Percentiles rank a stretch among this genome's conserved stretches.
Evolutionary conservation across 2,888 invertebrate genomes (phyloP).

Genomic region (Sepioteuthis lessoniana): DNA sequence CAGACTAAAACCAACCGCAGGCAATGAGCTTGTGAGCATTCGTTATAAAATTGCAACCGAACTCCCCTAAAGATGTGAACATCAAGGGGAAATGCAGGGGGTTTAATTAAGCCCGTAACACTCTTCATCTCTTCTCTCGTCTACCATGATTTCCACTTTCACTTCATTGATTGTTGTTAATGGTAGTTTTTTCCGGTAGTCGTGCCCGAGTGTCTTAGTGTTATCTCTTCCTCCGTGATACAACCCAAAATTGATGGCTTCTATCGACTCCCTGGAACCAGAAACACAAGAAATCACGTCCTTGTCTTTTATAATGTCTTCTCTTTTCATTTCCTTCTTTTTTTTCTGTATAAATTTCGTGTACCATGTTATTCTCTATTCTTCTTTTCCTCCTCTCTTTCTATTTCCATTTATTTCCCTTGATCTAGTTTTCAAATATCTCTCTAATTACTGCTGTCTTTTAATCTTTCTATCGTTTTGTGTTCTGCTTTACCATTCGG

Average conservation of each 20-base stretch:
- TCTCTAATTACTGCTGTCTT: no score
- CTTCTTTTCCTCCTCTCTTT: no score
- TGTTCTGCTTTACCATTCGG: no score
- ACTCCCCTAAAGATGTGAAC: conserved; percentile 15
- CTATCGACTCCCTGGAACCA: not conserved
- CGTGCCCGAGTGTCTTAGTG: not conserved
- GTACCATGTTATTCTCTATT: no score
- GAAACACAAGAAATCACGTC: not conserved
- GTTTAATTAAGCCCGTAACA: not conserved
- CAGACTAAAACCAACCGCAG: not conserved
- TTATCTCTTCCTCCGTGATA: not conserved
- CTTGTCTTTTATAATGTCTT: not conserved
- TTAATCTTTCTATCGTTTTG: no score
- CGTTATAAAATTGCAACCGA: not conserved
- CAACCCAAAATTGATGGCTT: not conserved
- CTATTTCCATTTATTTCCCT: no score
- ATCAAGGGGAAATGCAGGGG: not conserved
- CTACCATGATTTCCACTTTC: not conserved
- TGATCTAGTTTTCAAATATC: no score
- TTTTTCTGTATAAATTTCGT: no score
- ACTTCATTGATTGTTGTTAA: not conserved
- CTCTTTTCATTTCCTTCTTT: not conserved
- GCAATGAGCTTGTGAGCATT: not conserved
- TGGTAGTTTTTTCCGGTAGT: not conserved
- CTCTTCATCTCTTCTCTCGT: not conserved